These are phyloP conservation scores for Odontesthes bonariensis DNA, from an alignment of 2,113 vertebrate genomes.

Conservation along the genomic window DNA sequence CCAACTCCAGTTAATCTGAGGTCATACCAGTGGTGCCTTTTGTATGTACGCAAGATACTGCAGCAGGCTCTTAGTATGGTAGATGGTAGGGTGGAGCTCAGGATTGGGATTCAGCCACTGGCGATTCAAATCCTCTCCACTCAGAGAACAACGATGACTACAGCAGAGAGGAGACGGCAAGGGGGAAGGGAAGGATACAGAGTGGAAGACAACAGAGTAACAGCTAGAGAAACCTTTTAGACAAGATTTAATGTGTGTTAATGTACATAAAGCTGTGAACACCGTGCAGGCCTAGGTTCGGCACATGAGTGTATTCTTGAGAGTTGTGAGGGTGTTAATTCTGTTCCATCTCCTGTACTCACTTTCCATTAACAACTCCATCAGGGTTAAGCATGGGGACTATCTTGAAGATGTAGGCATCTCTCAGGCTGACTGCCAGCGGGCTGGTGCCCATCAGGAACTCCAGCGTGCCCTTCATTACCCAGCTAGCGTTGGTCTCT, in stretches of 20 bases:
- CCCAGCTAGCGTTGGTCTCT: slow-evolving; percentile 98
- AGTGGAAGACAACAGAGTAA: slow-evolving; percentile 37
- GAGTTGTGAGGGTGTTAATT: slow-evolving; percentile 13
- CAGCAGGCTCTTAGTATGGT: slow-evolving; percentile 95
- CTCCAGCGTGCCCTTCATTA: slow-evolving; percentile 98
- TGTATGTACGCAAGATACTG: slow-evolving; percentile 96
- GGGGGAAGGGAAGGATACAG: slow-evolving; percentile 22
- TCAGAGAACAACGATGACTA: slow-evolving; percentile 98
- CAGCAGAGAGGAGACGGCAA: slow-evolving; percentile 32
- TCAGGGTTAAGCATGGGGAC: slow-evolving; percentile 99
- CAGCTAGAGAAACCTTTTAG: slow-evolving; percentile 42
- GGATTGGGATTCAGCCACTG: slow-evolving; percentile 96
- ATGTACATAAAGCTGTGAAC: slow-evolving; percentile 26
- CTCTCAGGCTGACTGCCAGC: slow-evolving; percentile 90
- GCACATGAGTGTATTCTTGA: slow-evolving; percentile 31
- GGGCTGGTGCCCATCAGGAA: slow-evolving; percentile 93
- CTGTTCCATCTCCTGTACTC: slow-evolving; percentile 67
- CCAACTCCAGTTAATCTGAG: slow-evolving; percentile 32
- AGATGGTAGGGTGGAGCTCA: slow-evolving; percentile 97
- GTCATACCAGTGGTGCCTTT: slow-evolving; percentile 90
- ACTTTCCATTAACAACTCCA: slow-evolving; percentile 98
- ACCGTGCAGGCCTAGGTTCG: background rate
- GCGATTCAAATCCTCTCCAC: slow-evolving; percentile 98
- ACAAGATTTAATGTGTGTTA: slow-evolving; percentile 31
- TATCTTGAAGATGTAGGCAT: slow-evolving; percentile 98